Conservation (phyloP, 2,113 vertebrate species). For the Bufo gargarizans region DNA sequence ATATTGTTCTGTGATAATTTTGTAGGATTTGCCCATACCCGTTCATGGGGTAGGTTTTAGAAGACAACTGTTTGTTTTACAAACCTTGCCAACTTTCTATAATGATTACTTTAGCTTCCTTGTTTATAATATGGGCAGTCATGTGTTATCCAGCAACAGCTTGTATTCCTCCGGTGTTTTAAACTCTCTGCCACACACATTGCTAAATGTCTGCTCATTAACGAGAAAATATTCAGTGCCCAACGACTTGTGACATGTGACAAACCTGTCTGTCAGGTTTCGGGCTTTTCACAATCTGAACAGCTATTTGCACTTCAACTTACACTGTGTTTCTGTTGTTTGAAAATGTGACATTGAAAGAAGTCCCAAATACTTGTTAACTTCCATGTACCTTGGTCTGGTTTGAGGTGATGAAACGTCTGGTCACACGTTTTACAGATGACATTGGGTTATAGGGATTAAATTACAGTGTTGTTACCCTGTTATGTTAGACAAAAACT, state of each 20-base stretch:
- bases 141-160: background rate
- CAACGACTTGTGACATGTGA: constrained; percentile 15
- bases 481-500: background rate
- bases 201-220: constrained; percentile 20
- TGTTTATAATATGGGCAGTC: background rate
- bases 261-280: constrained; percentile 47
- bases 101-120: background rate
- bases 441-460: background rate
- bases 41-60: background rate
- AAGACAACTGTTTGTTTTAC: background rate
- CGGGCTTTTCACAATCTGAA: constrained; percentile 20
- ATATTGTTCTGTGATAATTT: background rate
- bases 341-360: constrained; percentile 21
- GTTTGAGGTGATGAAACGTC: background rate
- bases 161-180: background rate
- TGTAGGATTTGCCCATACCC: background rate
- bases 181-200: background rate
- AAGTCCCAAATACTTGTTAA: constrained; percentile 16
- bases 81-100: background rate
- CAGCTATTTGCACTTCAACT: constrained; percentile 42
- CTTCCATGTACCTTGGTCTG: background rate
- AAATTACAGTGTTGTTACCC: background rate
- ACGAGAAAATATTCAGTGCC: constrained; percentile 1
- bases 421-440: background rate
- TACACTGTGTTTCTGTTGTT: constrained; percentile 3